Conservation (phyloP, 2,113 vertebrate genomes). For the Tichodroma muraria region DNA sequence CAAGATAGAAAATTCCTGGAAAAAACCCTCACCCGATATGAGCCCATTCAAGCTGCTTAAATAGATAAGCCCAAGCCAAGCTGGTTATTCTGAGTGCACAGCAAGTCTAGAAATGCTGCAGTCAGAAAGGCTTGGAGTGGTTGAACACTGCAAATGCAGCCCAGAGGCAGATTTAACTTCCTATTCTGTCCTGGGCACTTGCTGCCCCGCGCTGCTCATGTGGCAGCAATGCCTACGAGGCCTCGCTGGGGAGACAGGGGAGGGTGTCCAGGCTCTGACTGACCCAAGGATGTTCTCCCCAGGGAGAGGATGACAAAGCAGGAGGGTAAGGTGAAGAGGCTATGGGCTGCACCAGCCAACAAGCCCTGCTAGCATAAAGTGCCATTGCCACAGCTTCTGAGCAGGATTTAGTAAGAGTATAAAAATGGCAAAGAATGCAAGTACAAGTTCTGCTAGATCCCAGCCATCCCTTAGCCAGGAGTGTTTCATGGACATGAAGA, state of each 20-base stretch:
- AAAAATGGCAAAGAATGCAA: background rate
- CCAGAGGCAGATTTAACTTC: background rate
- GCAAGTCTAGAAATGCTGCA: background rate
- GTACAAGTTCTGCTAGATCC: background rate
- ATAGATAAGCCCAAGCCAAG: background rate
- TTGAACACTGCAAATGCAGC: background rate
- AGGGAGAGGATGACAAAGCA: background rate
- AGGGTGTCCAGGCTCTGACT: background rate
- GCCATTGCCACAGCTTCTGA: background rate
- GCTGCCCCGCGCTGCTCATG: fast-evolving
- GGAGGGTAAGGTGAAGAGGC: background rate
- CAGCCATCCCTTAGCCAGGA: background rate
- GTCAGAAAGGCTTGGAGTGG: background rate
- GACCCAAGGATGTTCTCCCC: background rate
- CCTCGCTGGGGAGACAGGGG: fast-evolving
- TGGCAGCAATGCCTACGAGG: background rate
- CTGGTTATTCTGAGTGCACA: background rate
- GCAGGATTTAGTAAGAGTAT: background rate
- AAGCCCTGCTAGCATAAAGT: background rate
- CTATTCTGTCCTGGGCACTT: background rate
- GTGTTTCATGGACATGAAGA: background rate
- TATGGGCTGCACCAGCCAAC: background rate
- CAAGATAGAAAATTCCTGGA: background rate
- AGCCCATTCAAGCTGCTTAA: background rate
- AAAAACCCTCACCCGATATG: background rate